Evolutionary conservation across 2,113 vertebrate species (phyloP).

Genomic region (Phylloscopus trochilus): DNA sequence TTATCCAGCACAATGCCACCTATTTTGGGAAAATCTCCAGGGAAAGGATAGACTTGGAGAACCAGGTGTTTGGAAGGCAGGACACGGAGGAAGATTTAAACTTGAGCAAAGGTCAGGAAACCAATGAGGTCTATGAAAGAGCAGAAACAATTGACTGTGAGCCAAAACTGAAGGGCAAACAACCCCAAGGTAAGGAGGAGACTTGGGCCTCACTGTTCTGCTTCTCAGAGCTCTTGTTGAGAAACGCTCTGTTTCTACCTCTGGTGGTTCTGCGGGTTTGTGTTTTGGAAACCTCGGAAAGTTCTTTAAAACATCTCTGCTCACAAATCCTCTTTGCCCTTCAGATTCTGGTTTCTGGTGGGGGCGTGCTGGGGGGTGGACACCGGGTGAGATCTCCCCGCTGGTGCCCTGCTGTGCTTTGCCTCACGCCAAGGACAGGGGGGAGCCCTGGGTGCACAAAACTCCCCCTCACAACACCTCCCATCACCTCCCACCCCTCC

Average conservation of each 20-base stretch:
- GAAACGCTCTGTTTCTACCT: slow-evolving; percentile 34
- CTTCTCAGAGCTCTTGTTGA: slow-evolving; percentile 53
- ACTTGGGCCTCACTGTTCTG: background rate
- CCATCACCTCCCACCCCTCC: background rate
- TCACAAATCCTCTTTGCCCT: slow-evolving; percentile 57
- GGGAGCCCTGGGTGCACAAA: slow-evolving; percentile 8
- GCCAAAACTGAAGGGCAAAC: slow-evolving; percentile 69
- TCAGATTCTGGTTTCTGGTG: slow-evolving; percentile 60
- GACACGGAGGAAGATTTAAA: slow-evolving; percentile 60
- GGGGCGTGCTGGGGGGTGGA: background rate
- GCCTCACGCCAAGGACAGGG: background rate
- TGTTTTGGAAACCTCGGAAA: slow-evolving; percentile 41
- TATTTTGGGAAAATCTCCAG: slow-evolving; percentile 66
- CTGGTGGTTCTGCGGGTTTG: slow-evolving; percentile 32
- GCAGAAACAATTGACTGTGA: slow-evolving; percentile 79
- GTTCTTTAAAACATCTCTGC: slow-evolving; percentile 37
- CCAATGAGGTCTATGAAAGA: slow-evolving; percentile 91
- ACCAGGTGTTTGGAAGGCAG: slow-evolving; percentile 60
- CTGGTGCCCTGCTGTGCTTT: background rate
- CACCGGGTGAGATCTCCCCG: background rate
- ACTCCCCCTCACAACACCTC: background rate
- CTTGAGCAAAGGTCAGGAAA: slow-evolving; percentile 82
- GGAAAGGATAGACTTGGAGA: slow-evolving; percentile 64
- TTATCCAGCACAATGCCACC: slow-evolving; percentile 78
- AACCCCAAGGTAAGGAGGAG: slow-evolving; percentile 78